phyloP scores from a whole-genome alignment of 2,797 vertebrate species.

The Macropus fuliginosus region DNA sequence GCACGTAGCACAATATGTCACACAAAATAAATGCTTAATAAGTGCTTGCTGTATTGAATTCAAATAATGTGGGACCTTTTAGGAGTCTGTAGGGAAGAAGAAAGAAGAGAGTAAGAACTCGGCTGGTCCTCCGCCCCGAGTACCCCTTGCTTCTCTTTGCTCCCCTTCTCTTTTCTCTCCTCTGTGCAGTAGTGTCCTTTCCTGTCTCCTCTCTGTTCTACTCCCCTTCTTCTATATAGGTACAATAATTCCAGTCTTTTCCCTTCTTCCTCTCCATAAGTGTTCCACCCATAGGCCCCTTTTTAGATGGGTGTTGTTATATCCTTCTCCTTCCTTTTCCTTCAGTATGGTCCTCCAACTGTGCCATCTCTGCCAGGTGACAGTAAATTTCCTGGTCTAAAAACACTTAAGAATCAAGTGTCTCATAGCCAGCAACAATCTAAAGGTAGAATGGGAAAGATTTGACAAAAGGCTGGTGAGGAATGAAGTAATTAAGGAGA shows the following conservation, averaged over 20 bases:
- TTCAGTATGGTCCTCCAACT: not conserved
- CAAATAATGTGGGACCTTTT: not conserved
- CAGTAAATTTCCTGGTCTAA: not conserved
- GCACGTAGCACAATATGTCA: not conserved
- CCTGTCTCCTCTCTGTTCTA: not conserved
- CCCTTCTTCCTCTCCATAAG: not conserved
- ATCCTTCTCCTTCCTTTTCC: not conserved
- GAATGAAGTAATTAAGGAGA: not conserved
- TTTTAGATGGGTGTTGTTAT: not conserved
- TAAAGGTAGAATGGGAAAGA: not conserved
- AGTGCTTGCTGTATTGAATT: not conserved
- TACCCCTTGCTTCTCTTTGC: not conserved
- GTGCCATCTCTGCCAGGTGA: not conserved
- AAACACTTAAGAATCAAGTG: not conserved
- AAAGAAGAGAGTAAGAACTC: not conserved
- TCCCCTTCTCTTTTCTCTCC: not conserved
- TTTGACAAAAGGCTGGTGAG: not conserved
- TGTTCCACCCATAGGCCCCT: not conserved
- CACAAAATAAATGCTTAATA: not conserved
- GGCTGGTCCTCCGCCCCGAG: not conserved
- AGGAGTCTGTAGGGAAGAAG: not conserved
- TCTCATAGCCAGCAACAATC: not conserved
- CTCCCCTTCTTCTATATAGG: not conserved
- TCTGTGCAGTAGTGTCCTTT: not conserved
- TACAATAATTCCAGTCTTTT: not conserved